Conservation (phyloP, 2,888 invertebrate species). For the Pardosa pseudoannulata region DNA sequence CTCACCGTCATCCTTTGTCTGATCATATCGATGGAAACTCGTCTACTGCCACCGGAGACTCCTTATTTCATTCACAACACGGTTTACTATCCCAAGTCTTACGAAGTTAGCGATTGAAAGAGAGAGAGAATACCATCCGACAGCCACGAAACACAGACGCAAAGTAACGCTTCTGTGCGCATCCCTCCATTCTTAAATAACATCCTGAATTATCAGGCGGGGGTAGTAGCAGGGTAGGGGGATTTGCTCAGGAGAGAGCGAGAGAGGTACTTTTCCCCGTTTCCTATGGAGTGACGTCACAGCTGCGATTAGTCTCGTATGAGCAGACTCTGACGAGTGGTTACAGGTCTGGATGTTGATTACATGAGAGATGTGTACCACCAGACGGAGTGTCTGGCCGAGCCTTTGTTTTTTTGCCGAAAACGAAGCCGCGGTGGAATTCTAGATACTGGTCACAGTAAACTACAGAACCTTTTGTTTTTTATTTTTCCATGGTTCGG, state of each 20-base stretch:
- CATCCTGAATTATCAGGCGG: conserved; percentile 36
- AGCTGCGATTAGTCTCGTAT: conserved; percentile 14
- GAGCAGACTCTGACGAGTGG: background rate
- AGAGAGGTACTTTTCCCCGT: background rate
- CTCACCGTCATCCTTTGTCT: background rate
- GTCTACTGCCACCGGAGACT: background rate
- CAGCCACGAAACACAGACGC: background rate
- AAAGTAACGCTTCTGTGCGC: conserved; percentile 36
- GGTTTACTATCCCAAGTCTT: background rate
- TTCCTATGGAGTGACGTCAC: conserved; percentile 14
- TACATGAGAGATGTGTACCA: background rate
- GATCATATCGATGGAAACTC: background rate
- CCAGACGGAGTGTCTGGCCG: background rate
- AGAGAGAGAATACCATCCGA: background rate
- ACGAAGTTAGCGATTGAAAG: background rate
- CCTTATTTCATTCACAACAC: background rate
- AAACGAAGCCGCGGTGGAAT: too few relatives aligned
- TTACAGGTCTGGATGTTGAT: background rate
- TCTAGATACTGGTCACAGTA: too few relatives aligned
- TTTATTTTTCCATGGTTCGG: too few relatives aligned
- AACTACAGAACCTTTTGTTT: too few relatives aligned
- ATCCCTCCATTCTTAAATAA: conserved; percentile 36
- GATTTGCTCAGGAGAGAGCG: background rate
- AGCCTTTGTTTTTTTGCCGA: background rate
- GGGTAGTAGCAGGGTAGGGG: background rate